phyloP scores from a whole-genome alignment of 2,113 vertebrate species.

The Anguilla rostrata region DNA sequence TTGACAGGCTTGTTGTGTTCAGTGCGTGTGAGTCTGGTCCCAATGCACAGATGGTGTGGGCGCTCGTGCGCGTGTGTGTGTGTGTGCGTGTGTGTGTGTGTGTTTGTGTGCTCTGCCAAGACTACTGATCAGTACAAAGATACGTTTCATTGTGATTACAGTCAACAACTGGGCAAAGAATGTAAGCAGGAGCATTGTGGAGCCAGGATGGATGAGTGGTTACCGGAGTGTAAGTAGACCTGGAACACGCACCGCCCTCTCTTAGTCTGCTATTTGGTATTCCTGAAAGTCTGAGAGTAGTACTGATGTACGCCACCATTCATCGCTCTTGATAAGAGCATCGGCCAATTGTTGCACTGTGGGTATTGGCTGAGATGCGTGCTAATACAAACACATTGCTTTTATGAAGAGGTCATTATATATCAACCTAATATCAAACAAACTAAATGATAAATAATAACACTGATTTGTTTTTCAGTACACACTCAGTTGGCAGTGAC shows the following conservation, averaged over 20 bases:
- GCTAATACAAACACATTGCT: neutral
- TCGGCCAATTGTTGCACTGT: too few relatives aligned
- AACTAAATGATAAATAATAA: too few relatives aligned
- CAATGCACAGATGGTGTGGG: neutral
- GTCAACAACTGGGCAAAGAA: neutral
- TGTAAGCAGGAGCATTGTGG: conserved; percentile 11
- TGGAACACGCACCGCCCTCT: too few relatives aligned
- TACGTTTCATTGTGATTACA: neutral
- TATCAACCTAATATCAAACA: neutral
- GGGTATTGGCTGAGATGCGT: too few relatives aligned
- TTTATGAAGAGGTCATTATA: neutral
- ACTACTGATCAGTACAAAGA: neutral
- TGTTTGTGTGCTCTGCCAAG: neutral
- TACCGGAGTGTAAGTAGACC: neutral
- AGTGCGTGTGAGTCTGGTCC: neutral
- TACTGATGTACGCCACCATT: too few relatives aligned
- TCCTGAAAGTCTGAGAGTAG: too few relatives aligned
- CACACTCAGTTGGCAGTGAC: neutral
- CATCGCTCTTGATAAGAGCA: too few relatives aligned
- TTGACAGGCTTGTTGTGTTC: too few relatives aligned
- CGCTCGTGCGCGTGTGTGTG: neutral
- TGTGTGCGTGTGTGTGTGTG: neutral
- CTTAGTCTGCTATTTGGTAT: too few relatives aligned
- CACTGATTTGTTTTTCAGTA: neutral
- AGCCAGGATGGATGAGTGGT: neutral